Evolutionary conservation across 2,888 invertebrate genomes (phyloP).

Genomic region (Pachymerium ferrugineum): DNA sequence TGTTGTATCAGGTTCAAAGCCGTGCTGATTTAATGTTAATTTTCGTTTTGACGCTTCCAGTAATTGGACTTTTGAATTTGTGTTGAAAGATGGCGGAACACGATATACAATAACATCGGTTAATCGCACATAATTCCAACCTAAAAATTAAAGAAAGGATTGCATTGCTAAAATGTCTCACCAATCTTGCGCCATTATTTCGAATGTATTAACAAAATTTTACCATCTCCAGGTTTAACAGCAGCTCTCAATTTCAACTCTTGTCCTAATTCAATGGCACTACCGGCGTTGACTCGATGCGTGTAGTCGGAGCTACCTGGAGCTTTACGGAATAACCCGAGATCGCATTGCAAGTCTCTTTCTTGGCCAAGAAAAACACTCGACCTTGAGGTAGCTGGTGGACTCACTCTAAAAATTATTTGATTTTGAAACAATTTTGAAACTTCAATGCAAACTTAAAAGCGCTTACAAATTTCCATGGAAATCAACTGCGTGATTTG

Average conservation of each 20-base stretch:
- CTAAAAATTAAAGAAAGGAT: slow-evolving; percentile 36
- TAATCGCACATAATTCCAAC: slow-evolving; percentile 43
- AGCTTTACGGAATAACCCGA: slow-evolving; percentile 42
- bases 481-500: slow-evolving; percentile 41
- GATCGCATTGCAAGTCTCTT: slow-evolving; percentile 42
- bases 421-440: background rate
- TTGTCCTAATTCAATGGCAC: slow-evolving; percentile 41
- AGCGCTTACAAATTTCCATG: slow-evolving; percentile 40
- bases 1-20: slow-evolving; percentile 33
- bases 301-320: slow-evolving; percentile 40
- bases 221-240: slow-evolving; percentile 41
- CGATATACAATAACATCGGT: slow-evolving; percentile 42
- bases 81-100: slow-evolving; percentile 32
- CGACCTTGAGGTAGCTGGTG: slow-evolving; percentile 36
- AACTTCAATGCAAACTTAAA: background rate
- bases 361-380: slow-evolving; percentile 41
- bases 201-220: background rate
- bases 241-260: slow-evolving; percentile 41
- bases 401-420: slow-evolving; percentile 33
- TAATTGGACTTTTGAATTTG: slow-evolving; percentile 30
- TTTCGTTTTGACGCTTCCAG: slow-evolving; percentile 27
- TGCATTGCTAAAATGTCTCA: background rate
- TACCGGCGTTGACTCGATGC: slow-evolving; percentile 41
- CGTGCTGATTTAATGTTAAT: background rate
- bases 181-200: background rate